Conservation (phyloP, 2,797 vertebrate genomes). For the Threskiornis aethiopicus region DNA sequence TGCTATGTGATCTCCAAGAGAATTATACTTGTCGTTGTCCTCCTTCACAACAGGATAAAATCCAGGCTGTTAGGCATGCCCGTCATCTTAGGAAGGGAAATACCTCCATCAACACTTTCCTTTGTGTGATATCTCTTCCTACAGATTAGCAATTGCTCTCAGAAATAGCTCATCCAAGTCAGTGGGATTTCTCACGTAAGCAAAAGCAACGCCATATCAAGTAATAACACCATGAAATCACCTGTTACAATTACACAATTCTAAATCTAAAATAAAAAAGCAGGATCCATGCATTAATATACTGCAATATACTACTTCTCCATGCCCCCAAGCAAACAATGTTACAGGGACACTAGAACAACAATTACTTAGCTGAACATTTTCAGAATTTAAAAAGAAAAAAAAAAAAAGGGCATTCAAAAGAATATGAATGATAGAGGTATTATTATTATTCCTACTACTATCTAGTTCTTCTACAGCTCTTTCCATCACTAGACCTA, state of each 20-base stretch:
- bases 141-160: neutral
- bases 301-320: neutral
- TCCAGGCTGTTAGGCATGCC: neutral
- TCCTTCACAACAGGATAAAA: conserved; percentile 5
- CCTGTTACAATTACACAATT: neutral
- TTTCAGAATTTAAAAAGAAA: neutral
- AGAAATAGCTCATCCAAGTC: neutral
- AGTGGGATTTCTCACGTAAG: neutral
- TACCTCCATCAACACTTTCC: neutral
- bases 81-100: neutral
- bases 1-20: neutral
- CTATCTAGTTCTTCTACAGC: neutral
- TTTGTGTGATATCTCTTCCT: neutral
- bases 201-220: neutral
- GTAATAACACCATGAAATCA: neutral
- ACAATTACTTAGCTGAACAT: neutral
- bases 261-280: neutral
- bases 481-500: neutral
- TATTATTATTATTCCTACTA: neutral
- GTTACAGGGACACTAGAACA: neutral
- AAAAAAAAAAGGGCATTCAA: neutral
- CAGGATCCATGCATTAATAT: neutral
- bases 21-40: neutral
- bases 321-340: neutral
- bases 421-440: neutral